A percentile compares a stretch with the other conserved stretches of the same genome.
Conservation (phyloP, 1,140 invertebrate species). For the Lordiphosa stackelbergi region DNA sequence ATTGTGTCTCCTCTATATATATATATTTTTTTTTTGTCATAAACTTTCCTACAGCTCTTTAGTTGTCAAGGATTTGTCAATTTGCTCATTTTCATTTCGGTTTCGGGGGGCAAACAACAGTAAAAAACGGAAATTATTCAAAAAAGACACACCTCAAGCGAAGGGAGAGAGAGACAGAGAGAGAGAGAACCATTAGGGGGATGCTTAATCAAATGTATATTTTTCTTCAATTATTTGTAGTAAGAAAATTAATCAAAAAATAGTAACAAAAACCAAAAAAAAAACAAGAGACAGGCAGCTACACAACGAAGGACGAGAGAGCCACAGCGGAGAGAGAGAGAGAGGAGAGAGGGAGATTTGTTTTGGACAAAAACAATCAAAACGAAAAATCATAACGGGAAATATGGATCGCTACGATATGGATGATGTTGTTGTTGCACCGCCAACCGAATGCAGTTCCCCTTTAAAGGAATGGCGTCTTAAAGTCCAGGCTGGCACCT, state of each 20-base stretch:
- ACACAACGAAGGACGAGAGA: slow-evolving; percentile 24
- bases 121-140: slow-evolving; percentile 24
- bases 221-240: slow-evolving; percentile 5
- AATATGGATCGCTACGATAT: slow-evolving; percentile 72
- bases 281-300: slow-evolving; percentile 8
- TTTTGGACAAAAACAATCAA: too few species aligned
- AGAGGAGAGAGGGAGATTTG: too few species aligned
- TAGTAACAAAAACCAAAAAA: slow-evolving; percentile 13
- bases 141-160: neutral
- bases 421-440: slow-evolving; percentile 71
- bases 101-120: neutral
- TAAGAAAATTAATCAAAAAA: slow-evolving; percentile 31
- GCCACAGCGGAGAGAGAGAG: slow-evolving; percentile 7
- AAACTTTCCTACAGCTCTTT: neutral
- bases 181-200: neutral
- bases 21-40: neutral
- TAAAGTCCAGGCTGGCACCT: slow-evolving; percentile 58
- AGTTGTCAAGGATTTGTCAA: slow-evolving; percentile 4
- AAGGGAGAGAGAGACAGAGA: too few species aligned
- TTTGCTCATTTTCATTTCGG: slow-evolving; percentile 1
- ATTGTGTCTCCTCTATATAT: neutral
- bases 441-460: slow-evolving; percentile 49
- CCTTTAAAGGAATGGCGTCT: slow-evolving; percentile 74
- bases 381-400: slow-evolving; percentile 3
- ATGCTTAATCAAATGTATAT: neutral